These are phyloP conservation scores for Bicyclus anynana DNA, from an alignment of 1,140 invertebrate species.

Conservation along the genomic window DNA sequence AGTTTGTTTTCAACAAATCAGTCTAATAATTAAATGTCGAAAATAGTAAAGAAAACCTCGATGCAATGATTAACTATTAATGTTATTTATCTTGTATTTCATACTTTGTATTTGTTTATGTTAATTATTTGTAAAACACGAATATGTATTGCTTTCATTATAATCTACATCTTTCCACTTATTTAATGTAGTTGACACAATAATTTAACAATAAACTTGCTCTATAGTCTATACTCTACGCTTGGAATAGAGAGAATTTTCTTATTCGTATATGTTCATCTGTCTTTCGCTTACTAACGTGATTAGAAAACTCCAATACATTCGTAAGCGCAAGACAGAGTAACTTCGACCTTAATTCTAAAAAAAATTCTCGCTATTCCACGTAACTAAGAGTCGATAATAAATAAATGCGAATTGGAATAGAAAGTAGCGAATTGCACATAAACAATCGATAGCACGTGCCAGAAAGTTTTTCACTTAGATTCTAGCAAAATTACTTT, in stretches of 20 bases:
- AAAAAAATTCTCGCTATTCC: background rate
- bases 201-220: background rate
- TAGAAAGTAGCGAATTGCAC: constrained; percentile 44
- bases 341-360: background rate
- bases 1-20: too few relatives aligned
- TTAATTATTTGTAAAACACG: background rate
- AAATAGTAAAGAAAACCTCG: background rate
- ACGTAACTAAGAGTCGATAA: background rate
- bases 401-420: constrained; percentile 44
- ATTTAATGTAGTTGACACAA: background rate
- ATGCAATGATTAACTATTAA: too few relatives aligned
- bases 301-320: background rate
- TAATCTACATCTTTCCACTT: too few relatives aligned
- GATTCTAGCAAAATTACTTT: too few relatives aligned
- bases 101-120: background rate
- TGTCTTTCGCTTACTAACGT: background rate
- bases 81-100: too few relatives aligned
- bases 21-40: background rate
- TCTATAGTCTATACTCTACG: background rate
- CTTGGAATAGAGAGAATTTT: background rate
- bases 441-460: constrained; percentile 38
- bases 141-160: background rate
- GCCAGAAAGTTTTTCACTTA: background rate
- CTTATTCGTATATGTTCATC: background rate
- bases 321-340: background rate